Base-by-base conservation (phyloP, 2,113 vertebrate genomes). In the Crotalus horridus region DNA sequence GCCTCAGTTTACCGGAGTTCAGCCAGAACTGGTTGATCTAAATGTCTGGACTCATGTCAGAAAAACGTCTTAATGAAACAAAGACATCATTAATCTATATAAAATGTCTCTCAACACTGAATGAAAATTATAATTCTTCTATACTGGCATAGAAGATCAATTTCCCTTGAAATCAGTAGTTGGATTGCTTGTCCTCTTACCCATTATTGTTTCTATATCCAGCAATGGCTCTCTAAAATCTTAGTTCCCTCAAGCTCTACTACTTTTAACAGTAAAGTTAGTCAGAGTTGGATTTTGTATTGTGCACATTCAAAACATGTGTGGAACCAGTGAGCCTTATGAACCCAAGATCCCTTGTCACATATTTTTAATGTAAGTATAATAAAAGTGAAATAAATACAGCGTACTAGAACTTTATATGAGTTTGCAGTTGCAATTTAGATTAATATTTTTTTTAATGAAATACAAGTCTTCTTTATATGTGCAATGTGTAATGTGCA, bases 341-440 rank as follows among this genome's bases (percentile, higher is more conserved):
- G 54, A 55, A n/a, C 4, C 51, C 46, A 81, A 88, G 64, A 85
- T 11, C 48, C 20, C 58, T 55, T 51, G 6, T 87, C 15, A 53
- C 11, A 15, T 61, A 64, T 92, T 56, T 93, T 0, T 23, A 88
- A 91, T 23, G 88, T 95, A 93, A 95, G 61, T 85, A 95, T 93
- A 61, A 94, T 90, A 95, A 69, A 81, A 91, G 93, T 92, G 87
- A 53, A 89, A 94, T 94, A 87, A 74, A 91, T 85, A 15, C 51
- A 39, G 1, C 2, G 33, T 87, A 74, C 10, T 53, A 51, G 54
- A 93, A 95, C 39, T 39, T 39, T 39, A 39, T 39, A 53, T 92
- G n/a, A n/a, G 48, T 85, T 48, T 51, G 20, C 23, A 29, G 59
- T 86, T 26, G 29, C 51, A 26, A 10, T 51, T 95, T 17, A 0